A percentile compares a stretch with the other conserved stretches of the same genome.
phyloP scores from a whole-genome alignment of 1,140 invertebrate species.

The Holcopasites calliopsidis region DNA sequence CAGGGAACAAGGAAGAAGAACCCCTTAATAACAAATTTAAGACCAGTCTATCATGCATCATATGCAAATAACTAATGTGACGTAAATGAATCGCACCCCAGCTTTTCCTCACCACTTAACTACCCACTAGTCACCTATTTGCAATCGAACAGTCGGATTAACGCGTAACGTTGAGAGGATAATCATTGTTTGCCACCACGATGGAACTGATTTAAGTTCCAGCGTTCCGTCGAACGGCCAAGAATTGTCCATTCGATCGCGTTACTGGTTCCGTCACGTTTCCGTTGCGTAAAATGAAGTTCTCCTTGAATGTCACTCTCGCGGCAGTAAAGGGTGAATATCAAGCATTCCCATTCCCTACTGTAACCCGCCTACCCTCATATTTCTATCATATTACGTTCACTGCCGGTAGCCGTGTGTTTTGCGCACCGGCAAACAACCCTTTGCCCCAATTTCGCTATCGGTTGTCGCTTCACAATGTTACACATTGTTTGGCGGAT shows the following conservation, averaged over 20 bases:
- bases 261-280: background rate
- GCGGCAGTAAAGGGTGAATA: background rate
- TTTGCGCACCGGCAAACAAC: background rate
- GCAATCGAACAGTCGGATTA: slow-evolving; percentile 8
- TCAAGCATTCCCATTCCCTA: slow-evolving; percentile 5
- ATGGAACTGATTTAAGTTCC: slow-evolving; percentile 39
- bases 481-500: no score
- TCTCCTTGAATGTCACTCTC: background rate
- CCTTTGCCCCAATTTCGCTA: background rate
- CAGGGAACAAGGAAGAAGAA: no score
- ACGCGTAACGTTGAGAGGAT: background rate
- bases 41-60: no score
- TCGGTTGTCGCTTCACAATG: background rate
- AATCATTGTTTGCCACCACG: slow-evolving; percentile 14
- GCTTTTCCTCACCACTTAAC: background rate
- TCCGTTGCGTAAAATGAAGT: background rate
- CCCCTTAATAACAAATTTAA: no score
- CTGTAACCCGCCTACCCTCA: background rate
- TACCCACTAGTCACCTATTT: background rate
- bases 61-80: background rate
- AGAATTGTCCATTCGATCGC: slow-evolving; percentile 28
- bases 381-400: background rate
- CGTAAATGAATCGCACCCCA: background rate
- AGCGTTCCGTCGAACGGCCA: background rate
- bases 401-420: background rate